Conservation (phyloP, 2,113 vertebrate genomes). For the Actenoides lindsayi region DNA sequence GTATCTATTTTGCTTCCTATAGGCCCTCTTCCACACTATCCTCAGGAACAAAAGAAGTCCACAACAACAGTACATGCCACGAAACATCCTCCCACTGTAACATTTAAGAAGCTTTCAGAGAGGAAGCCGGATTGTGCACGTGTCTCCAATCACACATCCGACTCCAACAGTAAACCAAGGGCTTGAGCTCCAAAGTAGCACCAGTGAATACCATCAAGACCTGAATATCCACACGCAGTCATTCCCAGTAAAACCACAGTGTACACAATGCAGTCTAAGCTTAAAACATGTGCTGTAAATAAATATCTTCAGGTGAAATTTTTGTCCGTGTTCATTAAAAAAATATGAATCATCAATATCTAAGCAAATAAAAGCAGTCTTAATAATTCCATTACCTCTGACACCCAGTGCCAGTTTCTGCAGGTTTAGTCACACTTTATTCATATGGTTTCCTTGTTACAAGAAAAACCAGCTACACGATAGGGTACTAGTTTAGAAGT, state of each 20-base stretch:
- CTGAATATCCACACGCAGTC: accelerated
- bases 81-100: not conserved
- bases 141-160: not conserved
- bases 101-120: not conserved
- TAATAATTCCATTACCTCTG: not conserved
- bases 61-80: not conserved
- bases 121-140: not conserved
- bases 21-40: not conserved
- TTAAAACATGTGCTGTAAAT: not conserved
- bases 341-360: not conserved
- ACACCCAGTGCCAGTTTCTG: not conserved
- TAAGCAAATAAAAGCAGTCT: not conserved
- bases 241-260: not conserved
- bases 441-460: not conserved
- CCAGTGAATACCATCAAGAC: not conserved
- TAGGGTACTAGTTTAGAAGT: not conserved
- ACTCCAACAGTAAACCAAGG: not conserved
- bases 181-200: not conserved
- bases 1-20: not conserved
- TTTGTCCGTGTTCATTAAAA: not conserved
- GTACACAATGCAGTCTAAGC: not conserved
- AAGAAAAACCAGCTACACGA: not conserved
- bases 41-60: not conserved
- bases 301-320: not conserved
- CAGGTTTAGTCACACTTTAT: not conserved